Evolutionary conservation across 2,888 invertebrate species (phyloP).

Genomic region (Cecidostiba fungosa): DNA sequence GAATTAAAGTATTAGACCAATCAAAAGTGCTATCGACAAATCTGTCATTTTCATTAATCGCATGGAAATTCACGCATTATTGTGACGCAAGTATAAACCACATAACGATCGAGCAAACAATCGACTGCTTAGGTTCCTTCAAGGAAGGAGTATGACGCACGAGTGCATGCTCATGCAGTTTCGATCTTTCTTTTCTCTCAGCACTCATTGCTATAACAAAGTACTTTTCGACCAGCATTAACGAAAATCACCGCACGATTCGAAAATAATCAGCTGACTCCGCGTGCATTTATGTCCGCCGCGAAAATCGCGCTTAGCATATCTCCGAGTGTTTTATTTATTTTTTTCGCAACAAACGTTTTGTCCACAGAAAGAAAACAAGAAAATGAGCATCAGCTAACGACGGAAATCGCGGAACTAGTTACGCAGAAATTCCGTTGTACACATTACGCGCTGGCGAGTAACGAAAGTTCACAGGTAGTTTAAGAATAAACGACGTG

Average conservation of each 20-base stretch:
- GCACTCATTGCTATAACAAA: not conserved
- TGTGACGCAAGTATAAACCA: not conserved
- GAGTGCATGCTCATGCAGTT: not conserved
- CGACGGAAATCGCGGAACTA: not conserved
- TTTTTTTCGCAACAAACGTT: not conserved
- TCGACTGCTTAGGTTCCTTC: slow-evolving; percentile 7
- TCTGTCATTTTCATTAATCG: not conserved
- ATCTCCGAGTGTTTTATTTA: not conserved
- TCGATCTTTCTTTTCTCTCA: not conserved
- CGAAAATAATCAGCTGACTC: not conserved
- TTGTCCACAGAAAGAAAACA: not conserved
- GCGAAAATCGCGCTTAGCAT: not conserved
- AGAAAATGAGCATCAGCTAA: not conserved
- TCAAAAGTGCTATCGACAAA: not conserved
- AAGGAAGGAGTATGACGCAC: not conserved
- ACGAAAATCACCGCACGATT: not conserved
- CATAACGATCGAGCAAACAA: not conserved
- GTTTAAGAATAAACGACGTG: slow-evolving; percentile 17
- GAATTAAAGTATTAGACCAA: too few species aligned
- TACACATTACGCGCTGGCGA: not conserved
- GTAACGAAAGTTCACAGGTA: not conserved
- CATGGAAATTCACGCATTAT: not conserved
- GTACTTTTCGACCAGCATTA: not conserved
- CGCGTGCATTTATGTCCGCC: not conserved
- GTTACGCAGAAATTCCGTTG: slow-evolving; percentile 28